phyloP scores from a whole-genome alignment of 2,113 vertebrate species.

The Cynoglossus semilaevis region DNA sequence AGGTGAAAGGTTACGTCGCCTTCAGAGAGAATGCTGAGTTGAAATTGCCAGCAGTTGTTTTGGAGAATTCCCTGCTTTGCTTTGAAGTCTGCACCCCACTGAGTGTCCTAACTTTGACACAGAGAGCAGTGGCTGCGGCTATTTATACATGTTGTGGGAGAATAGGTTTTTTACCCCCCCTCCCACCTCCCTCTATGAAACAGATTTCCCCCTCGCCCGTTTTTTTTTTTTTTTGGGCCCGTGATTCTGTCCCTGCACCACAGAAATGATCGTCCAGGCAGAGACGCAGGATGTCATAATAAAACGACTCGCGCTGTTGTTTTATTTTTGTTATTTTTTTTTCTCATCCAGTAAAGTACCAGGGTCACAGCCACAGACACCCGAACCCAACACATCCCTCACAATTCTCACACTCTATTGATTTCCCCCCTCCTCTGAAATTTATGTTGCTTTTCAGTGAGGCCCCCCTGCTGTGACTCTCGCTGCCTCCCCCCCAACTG shows the following conservation, averaged over 20 bases:
- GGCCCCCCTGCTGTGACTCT: conserved; percentile 75
- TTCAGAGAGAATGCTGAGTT: conserved; percentile 74
- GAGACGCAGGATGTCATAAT: conserved; percentile 21
- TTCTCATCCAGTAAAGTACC: conserved; percentile 44
- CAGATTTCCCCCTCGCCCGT: conserved; percentile 22
- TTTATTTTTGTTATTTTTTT: conserved; percentile 36
- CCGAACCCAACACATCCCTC: conserved; percentile 68
- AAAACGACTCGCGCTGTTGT: conserved; percentile 22
- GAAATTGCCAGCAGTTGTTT: conserved; percentile 80
- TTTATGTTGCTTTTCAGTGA: conserved; percentile 78
- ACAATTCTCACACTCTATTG: conserved; percentile 74
- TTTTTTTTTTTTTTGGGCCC: neutral
- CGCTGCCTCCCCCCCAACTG: conserved; percentile 71
- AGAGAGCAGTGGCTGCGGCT: conserved; percentile 72
- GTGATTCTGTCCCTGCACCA: conserved; percentile 33
- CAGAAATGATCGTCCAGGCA: neutral
- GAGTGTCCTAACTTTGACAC: conserved; percentile 79
- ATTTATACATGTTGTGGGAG: conserved; percentile 78
- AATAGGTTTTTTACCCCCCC: conserved; percentile 55
- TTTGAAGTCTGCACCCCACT: conserved; percentile 82
- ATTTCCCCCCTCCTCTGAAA: conserved; percentile 76
- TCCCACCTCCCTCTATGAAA: conserved; percentile 48
- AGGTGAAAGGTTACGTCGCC: conserved; percentile 68
- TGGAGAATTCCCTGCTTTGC: conserved; percentile 78
- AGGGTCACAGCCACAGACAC: conserved; percentile 58